Percentiles rank a stretch among this genome's conserved stretches.
Evolutionary conservation across 30 jellyfish, hydroid and myxozoan genomes (phyloP).

Genomic region (Rhopilema esculentum): DNA sequence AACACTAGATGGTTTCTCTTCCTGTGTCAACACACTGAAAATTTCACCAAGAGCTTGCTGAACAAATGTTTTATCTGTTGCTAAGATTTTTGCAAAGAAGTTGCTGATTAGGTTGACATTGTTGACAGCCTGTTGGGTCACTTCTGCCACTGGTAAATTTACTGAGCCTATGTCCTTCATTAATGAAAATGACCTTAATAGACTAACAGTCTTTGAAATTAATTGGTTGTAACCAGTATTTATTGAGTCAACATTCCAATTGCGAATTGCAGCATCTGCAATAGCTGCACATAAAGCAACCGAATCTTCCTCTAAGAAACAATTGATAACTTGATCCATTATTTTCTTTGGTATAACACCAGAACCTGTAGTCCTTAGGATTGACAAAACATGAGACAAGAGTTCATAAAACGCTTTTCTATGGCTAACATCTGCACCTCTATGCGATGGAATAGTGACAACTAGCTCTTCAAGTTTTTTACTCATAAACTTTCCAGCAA

Average conservation of each 20-base stretch:
- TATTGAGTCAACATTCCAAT: conserved; percentile 14
- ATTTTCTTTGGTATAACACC: neutral
- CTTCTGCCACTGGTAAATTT: conserved; percentile 31
- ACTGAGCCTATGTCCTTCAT: conserved; percentile 1
- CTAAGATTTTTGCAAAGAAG: conserved; percentile 34
- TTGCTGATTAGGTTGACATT: conserved; percentile 52
- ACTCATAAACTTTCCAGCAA: conserved; percentile 18
- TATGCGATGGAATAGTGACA: neutral
- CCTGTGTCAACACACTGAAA: conserved; percentile 25
- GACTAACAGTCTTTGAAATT: conserved; percentile 12
- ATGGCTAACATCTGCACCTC: neutral
- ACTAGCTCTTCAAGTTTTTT: neutral
- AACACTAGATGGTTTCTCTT: conserved; percentile 18
- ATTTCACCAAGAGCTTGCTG: conserved; percentile 42
- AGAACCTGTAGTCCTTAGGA: neutral
- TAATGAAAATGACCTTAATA: conserved; percentile 24
- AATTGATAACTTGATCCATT: neutral
- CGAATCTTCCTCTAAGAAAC: conserved; percentile 22
- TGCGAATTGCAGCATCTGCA: conserved; percentile 27
- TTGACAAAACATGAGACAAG: conserved; percentile 46
- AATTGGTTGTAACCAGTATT: neutral
- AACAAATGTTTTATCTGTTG: conserved; percentile 9
- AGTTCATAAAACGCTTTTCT: conserved; percentile 29
- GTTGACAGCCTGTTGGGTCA: conserved; percentile 31
- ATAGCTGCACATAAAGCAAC: conserved; percentile 8